A percentile compares a stretch with the other conserved stretches of the same genome.
phyloP scores from a whole-genome alignment of 2,113 vertebrate genomes.

The Cranoglanis bouderius region DNA sequence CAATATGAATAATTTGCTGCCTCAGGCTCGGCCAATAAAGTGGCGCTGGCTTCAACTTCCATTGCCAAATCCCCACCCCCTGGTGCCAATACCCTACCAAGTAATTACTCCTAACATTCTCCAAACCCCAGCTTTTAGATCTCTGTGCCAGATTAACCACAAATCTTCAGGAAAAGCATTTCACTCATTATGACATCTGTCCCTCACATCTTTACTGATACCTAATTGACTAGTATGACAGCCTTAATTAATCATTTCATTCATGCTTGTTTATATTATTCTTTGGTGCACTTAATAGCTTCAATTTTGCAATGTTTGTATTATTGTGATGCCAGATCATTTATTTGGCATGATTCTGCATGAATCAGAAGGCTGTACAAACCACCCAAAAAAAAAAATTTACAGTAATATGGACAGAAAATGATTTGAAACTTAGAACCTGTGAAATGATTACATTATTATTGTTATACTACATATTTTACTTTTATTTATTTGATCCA shows the following conservation, averaged over 20 bases:
- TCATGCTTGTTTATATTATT: neutral
- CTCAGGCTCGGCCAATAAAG: neutral
- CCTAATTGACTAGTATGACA: neutral
- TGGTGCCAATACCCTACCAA: neutral
- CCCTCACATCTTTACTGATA: neutral
- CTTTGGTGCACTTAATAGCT: conserved; percentile 25
- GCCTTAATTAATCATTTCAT: conserved; percentile 4
- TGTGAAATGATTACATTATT: neutral
- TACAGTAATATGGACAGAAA: neutral
- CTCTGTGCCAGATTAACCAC: neutral
- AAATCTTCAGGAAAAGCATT: neutral
- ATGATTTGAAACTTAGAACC: neutral
- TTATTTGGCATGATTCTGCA: conserved; percentile 5
- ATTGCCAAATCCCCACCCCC: neutral
- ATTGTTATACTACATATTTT: neutral
- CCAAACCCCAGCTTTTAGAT: neutral
- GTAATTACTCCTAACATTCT: conserved; percentile 2
- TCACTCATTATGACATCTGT: neutral
- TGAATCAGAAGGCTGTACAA: neutral
- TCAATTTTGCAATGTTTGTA: neutral
- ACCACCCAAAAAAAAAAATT: neutral
- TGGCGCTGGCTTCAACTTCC: neutral
- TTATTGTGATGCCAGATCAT: neutral
- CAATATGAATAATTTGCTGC: neutral
- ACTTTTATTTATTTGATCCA: conserved; percentile 8